Percentiles rank a stretch among this genome's conserved stretches.
Evolutionary conservation across 2,797 vertebrate genomes (phyloP).

Genomic region (Dicrostonyx torquatus): DNA sequence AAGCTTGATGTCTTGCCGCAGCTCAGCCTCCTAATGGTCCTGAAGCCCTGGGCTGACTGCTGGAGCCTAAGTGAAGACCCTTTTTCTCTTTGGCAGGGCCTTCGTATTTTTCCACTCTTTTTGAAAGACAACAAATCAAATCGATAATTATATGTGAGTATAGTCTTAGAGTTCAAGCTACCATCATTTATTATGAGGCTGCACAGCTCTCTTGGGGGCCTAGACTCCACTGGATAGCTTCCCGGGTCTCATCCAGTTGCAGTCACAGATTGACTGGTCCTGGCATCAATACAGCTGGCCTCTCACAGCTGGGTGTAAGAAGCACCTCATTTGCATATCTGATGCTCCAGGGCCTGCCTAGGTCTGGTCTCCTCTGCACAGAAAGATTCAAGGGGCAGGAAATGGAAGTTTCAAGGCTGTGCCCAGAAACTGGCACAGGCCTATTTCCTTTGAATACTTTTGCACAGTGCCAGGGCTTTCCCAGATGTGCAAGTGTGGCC

Average conservation of each 20-base stretch:
- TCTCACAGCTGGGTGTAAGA: not conserved
- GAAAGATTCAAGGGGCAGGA: not conserved
- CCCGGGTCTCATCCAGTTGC: not conserved
- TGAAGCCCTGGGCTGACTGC: too few relatives aligned
- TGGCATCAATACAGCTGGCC: not conserved
- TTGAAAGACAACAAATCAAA: not conserved
- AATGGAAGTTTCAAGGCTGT: not conserved
- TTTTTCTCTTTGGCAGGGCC: not conserved
- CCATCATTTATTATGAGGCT: not conserved
- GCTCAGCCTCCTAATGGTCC: too few relatives aligned
- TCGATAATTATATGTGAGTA: not conserved
- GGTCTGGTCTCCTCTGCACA: not conserved
- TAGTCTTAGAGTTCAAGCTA: not conserved
- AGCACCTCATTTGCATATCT: not conserved
- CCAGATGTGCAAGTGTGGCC: too few relatives aligned
- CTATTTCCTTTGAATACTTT: not conserved
- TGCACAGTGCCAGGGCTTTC: not conserved
- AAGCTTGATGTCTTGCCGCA: too few relatives aligned
- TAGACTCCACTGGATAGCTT: not conserved
- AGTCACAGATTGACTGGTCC: not conserved
- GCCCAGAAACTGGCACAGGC: not conserved
- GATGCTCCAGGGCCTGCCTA: too few relatives aligned
- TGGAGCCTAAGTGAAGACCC: not conserved
- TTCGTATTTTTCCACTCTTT: not conserved
- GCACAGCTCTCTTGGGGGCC: not conserved